phyloP scores from a whole-genome alignment of 2,113 vertebrate genomes.

The Murina feae region DNA sequence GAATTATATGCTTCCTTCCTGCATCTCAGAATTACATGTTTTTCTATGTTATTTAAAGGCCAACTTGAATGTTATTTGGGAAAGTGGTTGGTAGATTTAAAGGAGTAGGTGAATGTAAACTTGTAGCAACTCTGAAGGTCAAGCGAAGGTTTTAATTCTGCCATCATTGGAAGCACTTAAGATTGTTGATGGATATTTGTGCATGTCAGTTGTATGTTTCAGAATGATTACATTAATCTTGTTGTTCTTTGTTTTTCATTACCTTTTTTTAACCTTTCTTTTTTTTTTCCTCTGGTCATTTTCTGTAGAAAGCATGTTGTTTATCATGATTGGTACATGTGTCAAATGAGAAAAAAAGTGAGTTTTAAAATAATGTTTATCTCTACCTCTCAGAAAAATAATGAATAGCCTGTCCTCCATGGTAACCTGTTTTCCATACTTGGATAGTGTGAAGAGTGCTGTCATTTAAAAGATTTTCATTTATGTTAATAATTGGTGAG shows the following conservation, averaged over 20 bases:
- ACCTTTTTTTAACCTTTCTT: background rate
- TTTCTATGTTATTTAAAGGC: background rate
- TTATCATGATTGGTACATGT: background rate
- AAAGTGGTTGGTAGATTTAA: background rate
- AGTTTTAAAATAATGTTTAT: background rate
- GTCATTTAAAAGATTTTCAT: constrained; percentile 31
- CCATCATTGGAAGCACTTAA: background rate
- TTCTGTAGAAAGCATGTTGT: background rate
- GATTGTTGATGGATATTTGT: background rate
- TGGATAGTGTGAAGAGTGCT: background rate
- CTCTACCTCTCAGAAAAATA: background rate
- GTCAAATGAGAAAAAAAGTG: background rate
- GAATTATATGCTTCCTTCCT: background rate
- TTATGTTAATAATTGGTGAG: constrained; percentile 44
- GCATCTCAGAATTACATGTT: background rate
- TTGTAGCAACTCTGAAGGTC: background rate
- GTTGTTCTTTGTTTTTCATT: background rate
- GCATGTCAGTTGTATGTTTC: background rate
- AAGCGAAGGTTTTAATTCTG: background rate
- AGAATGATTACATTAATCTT: background rate
- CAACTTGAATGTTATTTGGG: background rate
- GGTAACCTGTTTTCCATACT: background rate
- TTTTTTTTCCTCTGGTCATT: background rate
- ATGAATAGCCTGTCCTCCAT: background rate
- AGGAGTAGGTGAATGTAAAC: background rate